phyloP scores from a whole-genome alignment of 2,113 vertebrate species.

The Lepus europaeus region DNA sequence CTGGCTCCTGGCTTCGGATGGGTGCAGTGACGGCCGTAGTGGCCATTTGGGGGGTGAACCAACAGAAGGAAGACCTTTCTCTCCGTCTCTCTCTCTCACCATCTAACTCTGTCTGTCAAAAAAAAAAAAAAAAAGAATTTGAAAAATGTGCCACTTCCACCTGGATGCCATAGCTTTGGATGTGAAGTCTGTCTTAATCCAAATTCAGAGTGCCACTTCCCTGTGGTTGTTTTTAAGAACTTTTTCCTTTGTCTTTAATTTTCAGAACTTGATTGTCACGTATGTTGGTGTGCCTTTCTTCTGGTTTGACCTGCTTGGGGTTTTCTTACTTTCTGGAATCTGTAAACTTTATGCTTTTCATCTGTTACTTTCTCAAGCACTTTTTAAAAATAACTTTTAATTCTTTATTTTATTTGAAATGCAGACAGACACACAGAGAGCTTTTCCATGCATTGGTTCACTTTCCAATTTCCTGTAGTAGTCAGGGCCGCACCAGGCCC shows the following conservation, averaged over 20 bases:
- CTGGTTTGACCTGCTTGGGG: not conserved
- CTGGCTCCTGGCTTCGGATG: no score
- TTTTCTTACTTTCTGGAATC: not conserved
- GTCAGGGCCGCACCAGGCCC: no score
- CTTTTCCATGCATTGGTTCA: no score
- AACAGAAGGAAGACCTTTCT: no score
- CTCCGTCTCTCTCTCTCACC: no score
- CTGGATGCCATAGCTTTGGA: not conserved
- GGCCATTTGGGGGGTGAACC: no score
- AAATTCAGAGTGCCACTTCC: no score
- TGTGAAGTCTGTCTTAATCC: not conserved
- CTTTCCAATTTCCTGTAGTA: no score
- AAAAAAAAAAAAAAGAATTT: not conserved
- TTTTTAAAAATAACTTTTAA: not conserved
- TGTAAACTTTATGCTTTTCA: not conserved
- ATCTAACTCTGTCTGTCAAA: no score
- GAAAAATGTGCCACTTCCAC: not conserved
- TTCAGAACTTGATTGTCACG: not conserved
- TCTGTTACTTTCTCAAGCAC: not conserved
- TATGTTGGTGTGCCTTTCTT: not conserved
- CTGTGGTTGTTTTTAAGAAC: not conserved
- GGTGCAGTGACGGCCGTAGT: no score
- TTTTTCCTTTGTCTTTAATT: not conserved
- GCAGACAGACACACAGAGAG: no score
- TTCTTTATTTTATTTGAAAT: no score